Percentiles rank a stretch among this genome's conserved stretches.
phyloP scores from a whole-genome alignment of 2,888 invertebrate genomes.

The Nephrotoma guestfalica region DNA sequence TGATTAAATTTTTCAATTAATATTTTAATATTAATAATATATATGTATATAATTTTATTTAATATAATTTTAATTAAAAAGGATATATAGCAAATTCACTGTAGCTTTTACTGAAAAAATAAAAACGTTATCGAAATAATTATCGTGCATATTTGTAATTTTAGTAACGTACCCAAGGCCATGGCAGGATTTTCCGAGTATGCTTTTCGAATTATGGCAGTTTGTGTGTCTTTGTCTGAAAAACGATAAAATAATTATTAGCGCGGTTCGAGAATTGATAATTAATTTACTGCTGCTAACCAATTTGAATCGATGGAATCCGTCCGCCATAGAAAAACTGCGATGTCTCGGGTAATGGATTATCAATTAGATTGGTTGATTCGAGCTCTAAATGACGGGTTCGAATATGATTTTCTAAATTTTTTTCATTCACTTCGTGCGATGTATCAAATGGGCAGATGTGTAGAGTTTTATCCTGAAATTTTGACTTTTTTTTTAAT shows the following conservation, averaged over 20 bases:
- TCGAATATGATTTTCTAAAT: background rate
- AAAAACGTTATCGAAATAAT: background rate
- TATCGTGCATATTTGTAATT: background rate
- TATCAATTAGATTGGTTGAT: background rate
- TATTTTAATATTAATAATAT: background rate
- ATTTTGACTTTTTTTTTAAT: background rate
- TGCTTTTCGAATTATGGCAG: background rate
- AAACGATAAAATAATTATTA: background rate
- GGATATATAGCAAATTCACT: background rate
- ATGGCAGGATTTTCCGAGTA: background rate
- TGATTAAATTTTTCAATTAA: background rate
- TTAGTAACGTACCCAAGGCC: background rate
- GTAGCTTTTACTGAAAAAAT: background rate
- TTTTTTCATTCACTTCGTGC: background rate
- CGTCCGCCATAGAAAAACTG: background rate
- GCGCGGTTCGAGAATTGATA: background rate
- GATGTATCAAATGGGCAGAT: background rate
- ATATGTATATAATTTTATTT: too few species aligned
- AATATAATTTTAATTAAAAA: background rate
- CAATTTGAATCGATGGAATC: background rate
- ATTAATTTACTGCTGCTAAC: background rate
- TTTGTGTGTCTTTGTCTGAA: background rate
- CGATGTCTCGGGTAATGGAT: background rate
- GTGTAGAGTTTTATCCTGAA: background rate
- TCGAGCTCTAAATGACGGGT: background rate